phyloP scores from a whole-genome alignment of 1,140 invertebrate species.

The Solen grandis region DNA sequence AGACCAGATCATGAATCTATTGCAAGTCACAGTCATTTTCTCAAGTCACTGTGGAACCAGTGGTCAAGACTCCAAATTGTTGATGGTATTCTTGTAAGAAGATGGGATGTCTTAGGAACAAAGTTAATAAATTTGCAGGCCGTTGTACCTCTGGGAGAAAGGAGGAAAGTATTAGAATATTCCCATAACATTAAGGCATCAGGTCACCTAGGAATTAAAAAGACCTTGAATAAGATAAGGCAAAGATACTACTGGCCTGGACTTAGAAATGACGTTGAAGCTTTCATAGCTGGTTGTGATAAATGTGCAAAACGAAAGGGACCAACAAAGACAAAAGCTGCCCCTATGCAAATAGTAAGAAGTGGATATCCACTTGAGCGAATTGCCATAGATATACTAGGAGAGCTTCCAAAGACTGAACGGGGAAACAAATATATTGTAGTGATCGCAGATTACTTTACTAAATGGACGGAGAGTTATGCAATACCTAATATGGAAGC shows the following conservation, averaged over 20 bases:
- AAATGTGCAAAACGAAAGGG: constrained; percentile 9
- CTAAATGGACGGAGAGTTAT: constrained; percentile 69
- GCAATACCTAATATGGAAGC: constrained; percentile 63
- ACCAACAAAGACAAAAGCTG: neutral
- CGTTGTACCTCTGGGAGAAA: neutral
- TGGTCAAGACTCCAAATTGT: neutral
- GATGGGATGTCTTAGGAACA: too few species aligned
- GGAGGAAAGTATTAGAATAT: neutral
- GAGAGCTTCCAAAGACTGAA: neutral
- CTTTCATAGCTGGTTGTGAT: neutral
- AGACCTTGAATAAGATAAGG: neutral
- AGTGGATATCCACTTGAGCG: neutral
- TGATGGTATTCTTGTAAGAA: neutral
- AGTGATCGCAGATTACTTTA: constrained; percentile 70
- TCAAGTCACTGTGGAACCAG: neutral
- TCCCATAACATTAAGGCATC: neutral
- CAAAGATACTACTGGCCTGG: constrained; percentile 10
- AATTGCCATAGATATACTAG: constrained; percentile 25
- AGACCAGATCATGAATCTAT: too few species aligned
- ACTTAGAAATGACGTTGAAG: neutral
- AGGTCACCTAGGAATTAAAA: neutral
- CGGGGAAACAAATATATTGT: constrained; percentile 30
- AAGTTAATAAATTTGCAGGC: too few species aligned
- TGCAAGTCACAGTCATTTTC: neutral
- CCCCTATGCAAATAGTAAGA: neutral